Conservation (phyloP, 2,113 vertebrate species). For the Paraplagusia blochii region DNA sequence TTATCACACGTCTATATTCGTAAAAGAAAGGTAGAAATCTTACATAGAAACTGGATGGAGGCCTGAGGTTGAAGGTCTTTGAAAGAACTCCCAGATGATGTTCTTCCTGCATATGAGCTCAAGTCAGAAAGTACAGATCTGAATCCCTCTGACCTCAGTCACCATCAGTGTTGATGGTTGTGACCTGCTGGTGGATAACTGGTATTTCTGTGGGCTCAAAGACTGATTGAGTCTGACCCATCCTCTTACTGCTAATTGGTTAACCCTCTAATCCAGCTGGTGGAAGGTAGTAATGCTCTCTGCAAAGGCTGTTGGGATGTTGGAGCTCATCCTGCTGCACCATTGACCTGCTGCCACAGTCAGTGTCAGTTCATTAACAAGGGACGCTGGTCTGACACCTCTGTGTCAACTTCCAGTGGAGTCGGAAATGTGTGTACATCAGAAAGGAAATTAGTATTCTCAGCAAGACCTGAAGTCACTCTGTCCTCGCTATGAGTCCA, state of each 20-base stretch:
- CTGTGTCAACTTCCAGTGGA: slow-evolving; percentile 13
- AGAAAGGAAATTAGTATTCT: slow-evolving; percentile 5
- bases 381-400: slow-evolving; percentile 24
- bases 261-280: slow-evolving; percentile 62
- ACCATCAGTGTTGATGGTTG: slow-evolving; percentile 15
- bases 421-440: background rate
- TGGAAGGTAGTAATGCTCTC: slow-evolving; percentile 46
- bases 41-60: no score
- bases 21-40: no score
- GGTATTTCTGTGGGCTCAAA: slow-evolving; percentile 29
- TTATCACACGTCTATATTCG: no score
- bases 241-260: slow-evolving; percentile 66
- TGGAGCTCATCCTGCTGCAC: slow-evolving; percentile 30
- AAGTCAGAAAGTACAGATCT: background rate
- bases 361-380: slow-evolving; percentile 36
- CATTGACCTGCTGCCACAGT: slow-evolving; percentile 36
- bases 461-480: background rate
- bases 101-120: no score
- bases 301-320: slow-evolving; percentile 33
- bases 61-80: no score
- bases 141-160: background rate
- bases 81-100: no score
- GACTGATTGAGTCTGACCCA: slow-evolving; percentile 50
- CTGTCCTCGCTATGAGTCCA: no score
- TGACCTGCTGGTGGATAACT: slow-evolving; percentile 45